A percentile compares a stretch with the other conserved stretches of the same genome.
These are phyloP conservation scores for Nymphalis urticae DNA, from an alignment of 2,888 invertebrate genomes.

Conservation along the genomic window DNA sequence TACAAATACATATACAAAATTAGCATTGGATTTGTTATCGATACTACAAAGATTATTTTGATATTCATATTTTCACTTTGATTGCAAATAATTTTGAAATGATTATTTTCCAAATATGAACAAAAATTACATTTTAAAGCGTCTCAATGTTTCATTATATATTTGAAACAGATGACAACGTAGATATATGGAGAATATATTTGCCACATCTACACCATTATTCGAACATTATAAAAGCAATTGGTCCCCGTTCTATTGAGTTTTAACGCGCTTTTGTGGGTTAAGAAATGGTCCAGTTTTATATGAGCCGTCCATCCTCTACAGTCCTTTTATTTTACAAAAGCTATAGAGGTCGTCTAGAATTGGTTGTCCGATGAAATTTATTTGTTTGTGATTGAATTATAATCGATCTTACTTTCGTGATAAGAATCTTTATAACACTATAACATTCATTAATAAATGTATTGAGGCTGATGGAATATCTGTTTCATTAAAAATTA, in stretches of 20 bases:
- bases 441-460: constrained; percentile 38
- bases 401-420: constrained; percentile 67
- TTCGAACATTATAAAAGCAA: constrained; percentile 48
- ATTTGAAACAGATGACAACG: no score
- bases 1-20: no score
- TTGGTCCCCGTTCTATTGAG: constrained; percentile 65
- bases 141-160: no score
- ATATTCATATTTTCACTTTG: no score
- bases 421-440: constrained; percentile 58
- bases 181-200: no score
- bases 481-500: constrained; percentile 11
- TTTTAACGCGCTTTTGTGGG: constrained; percentile 77
- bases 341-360: constrained; percentile 26
- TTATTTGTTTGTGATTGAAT: constrained; percentile 73
- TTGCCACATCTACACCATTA: constrained; percentile 33
- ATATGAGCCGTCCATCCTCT: constrained; percentile 43
- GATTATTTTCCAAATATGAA: no score
- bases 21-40: no score
- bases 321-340: constrained; percentile 45
- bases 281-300: constrained; percentile 63
- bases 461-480: constrained; percentile 27
- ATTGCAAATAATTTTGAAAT: no score
- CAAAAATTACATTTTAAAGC: no score
- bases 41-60: no score
- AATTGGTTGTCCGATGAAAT: constrained; percentile 50